phyloP scores from a whole-genome alignment of 2,113 vertebrate genomes.

The Meleagris gallopavo region DNA sequence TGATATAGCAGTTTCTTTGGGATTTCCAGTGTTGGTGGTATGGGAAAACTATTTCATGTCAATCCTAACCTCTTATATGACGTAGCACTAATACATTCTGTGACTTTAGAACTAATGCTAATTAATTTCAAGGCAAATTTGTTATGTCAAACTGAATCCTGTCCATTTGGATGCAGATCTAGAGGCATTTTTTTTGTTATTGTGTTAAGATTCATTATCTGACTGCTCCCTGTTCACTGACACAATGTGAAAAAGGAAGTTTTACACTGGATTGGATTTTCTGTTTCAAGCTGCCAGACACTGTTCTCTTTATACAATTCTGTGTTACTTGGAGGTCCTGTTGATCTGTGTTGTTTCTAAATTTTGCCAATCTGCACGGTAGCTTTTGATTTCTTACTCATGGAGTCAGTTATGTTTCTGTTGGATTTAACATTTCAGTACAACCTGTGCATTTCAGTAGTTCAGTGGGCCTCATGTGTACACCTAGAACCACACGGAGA shows the following conservation, averaged over 20 bases:
- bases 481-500: neutral
- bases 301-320: neutral
- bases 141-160: neutral
- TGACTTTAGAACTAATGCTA: neutral
- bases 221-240: neutral
- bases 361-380: neutral
- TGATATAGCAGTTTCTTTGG: neutral
- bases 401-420: neutral
- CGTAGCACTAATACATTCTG: fast-evolving
- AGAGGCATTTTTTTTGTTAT: neutral
- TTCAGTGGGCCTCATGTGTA: neutral
- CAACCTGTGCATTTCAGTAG: neutral
- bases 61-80: neutral
- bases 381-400: neutral
- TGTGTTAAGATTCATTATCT: neutral
- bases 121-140: neutral
- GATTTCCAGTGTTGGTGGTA: neutral
- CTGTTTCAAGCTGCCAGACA: fast-evolving
- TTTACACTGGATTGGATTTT: neutral
- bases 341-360: neutral
- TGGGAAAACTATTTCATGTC: neutral
- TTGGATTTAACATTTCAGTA: neutral
- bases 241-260: neutral
- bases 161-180: neutral
- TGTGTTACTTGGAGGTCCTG: neutral